Evolutionary conservation across 2,797 vertebrate genomes (phyloP), one percentile per base, ranked within the genome.

Genomic region (Dallia pectoralis): DNA sequence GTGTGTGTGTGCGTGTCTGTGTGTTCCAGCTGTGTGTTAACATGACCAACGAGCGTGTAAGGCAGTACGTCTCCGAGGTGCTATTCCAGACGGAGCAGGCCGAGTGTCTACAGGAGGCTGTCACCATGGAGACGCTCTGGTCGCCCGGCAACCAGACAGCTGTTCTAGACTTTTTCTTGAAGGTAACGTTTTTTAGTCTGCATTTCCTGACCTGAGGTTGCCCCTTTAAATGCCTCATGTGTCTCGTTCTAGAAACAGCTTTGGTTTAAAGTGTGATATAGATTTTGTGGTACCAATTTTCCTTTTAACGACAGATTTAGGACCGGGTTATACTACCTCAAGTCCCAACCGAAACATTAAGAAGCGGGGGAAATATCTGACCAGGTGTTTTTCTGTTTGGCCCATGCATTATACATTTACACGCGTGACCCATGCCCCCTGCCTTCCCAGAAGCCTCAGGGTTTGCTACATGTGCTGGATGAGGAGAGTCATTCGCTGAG

Each of bases 11-110:
- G 51, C 88, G 69, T 77, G 56, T 78, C 30, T 81, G 40, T 81
- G 61, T 81, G 59, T 88, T 88, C 77, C 89, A 99, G 97, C 92
- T 99, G 72, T 98, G 96, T 81, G 92, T 98, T 91, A 99, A 99
- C 93, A 95, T 99, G 95, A 95, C 95, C 93, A 98, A 96, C 27
- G 97, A 99, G 93, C 95, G 92, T 82, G 92, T 98, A 77, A 94
- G 96, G 86, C 95, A 93, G 84, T 94, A 96, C 67, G 92, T 95
- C 89, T 92, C 91, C n/a, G 95, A 96, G 86, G 93, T 96, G 83
- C 95, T 98, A 78, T 99, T 98, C 88, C 94, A 95, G 75, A 96
- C 96, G 80, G 96, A 98, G 87, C 95, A 96, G 90, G 86, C 92
- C 53, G 97, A 98, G 87, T 97, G 96, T 93, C 91, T 94, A 84